These are phyloP conservation scores for Ormyrus labotus DNA, from an alignment of 2,888 invertebrate species.

Conservation along the genomic window DNA sequence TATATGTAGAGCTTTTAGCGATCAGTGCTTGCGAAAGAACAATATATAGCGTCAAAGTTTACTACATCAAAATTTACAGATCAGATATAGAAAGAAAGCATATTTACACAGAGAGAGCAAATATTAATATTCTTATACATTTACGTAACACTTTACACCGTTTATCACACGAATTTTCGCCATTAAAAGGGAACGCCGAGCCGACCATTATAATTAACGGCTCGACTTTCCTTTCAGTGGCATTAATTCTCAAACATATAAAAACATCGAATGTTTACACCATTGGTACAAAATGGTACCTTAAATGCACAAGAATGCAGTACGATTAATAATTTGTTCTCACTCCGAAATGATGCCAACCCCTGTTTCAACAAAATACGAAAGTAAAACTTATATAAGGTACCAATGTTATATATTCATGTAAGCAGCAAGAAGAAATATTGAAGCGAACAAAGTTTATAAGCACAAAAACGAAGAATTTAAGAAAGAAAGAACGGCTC, in stretches of 20 bases:
- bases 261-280: too few species aligned
- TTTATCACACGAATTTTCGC: neutral
- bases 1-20: constrained; percentile 19
- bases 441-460: constrained; percentile 29
- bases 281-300: too few species aligned
- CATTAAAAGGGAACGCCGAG: neutral
- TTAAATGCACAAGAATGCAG: neutral
- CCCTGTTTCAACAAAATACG: neutral
- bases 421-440: constrained; percentile 42
- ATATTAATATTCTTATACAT: neutral
- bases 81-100: constrained; percentile 26
- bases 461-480: constrained; percentile 34
- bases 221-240: too few species aligned
- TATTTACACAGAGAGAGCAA: constrained; percentile 33
- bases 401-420: constrained; percentile 7
- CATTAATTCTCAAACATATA: too few species aligned
- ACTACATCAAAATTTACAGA: constrained; percentile 23
- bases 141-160: neutral
- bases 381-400: constrained; percentile 10
- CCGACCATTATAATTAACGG: too few species aligned
- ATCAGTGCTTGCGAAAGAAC: constrained; percentile 33
- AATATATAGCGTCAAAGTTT: constrained; percentile 9
- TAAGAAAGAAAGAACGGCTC: constrained; percentile 4
- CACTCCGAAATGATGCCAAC: neutral
- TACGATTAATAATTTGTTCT: constrained; percentile 9